A percentile compares a stretch with the other conserved stretches of the same genome.
These are phyloP conservation scores for Antennarius maculatus DNA, from an alignment of 2,797 vertebrate species.

Conservation along the genomic window DNA sequence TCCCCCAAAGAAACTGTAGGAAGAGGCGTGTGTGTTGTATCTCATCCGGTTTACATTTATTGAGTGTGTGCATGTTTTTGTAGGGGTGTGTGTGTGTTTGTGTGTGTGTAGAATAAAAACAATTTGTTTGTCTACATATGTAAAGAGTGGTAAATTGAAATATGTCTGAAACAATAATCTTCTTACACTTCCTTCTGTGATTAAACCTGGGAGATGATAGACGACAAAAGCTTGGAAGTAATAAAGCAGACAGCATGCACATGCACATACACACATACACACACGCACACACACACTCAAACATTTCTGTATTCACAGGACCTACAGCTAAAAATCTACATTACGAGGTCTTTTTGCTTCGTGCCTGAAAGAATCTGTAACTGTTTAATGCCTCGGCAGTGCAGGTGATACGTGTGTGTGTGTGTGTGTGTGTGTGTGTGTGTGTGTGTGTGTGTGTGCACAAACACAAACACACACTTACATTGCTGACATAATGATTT, in stretches of 20 bases:
- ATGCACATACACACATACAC: background rate
- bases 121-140: slow-evolving; percentile 14
- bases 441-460: background rate
- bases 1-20: slow-evolving; percentile 55
- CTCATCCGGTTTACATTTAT: slow-evolving; percentile 44
- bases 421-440: too few species aligned
- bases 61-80: slow-evolving; percentile 30
- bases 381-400: background rate
- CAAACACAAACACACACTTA: slow-evolving; percentile 27
- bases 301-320: background rate
- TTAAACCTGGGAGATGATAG: slow-evolving; percentile 52
- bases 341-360: background rate
- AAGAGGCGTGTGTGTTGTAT: slow-evolving; percentile 44
- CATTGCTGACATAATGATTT: slow-evolving; percentile 49
- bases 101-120: slow-evolving; percentile 16
- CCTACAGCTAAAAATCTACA: background rate
- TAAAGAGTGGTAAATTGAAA: slow-evolving; percentile 24
- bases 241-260: background rate
- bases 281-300: background rate
- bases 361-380: background rate
- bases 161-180: slow-evolving; percentile 46
- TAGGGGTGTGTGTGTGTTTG: slow-evolving; percentile 10
- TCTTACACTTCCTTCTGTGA: slow-evolving; percentile 39
- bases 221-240: slow-evolving; percentile 29
- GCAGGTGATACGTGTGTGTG: background rate